Percentiles rank a stretch among this genome's conserved stretches.
Conservation (phyloP, 92 coral and sea anemone genomes). For the Phenganax marumi region DNA sequence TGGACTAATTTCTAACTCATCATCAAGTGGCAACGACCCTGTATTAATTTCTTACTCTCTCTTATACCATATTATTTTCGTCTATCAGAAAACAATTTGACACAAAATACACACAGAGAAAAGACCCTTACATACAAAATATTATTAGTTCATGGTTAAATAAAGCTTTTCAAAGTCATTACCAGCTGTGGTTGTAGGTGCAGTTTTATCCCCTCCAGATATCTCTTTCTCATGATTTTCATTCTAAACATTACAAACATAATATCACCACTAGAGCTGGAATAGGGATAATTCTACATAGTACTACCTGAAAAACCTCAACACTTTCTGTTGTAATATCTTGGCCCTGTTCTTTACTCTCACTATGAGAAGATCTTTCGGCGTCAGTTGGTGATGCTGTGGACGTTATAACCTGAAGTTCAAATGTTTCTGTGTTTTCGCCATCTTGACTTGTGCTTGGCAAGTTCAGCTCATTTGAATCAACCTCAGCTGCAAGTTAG, state of each 20-base stretch:
- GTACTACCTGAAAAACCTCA: conserved; percentile 27
- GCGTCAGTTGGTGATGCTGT: background rate
- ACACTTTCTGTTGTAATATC: background rate
- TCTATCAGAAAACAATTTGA: too few species aligned
- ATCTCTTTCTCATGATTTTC: conserved; percentile 58
- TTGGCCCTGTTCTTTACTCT: background rate
- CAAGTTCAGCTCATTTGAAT: conserved; percentile 9
- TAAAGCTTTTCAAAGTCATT: conserved; percentile 44
- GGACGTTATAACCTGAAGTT: conserved; percentile 16
- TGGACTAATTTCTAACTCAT: too few species aligned
- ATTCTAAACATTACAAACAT: conserved; percentile 9
- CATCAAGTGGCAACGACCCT: too few species aligned
- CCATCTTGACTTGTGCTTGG: conserved; percentile 33
- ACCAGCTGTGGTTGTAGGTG: conserved; percentile 56
- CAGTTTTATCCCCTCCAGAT: conserved; percentile 36
- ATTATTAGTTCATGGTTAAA: conserved; percentile 20
- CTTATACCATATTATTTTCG: too few species aligned
- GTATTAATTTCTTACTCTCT: background rate
- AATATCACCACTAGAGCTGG: background rate
- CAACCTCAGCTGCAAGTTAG: background rate
- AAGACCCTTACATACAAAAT: too few species aligned
- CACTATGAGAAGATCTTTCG: background rate
- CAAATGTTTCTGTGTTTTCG: conserved; percentile 6
- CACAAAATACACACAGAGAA: too few species aligned
- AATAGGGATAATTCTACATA: background rate